These are phyloP conservation scores for Apomyelois bistriatella DNA, from an alignment of 2,888 invertebrate species.

Conservation along the genomic window DNA sequence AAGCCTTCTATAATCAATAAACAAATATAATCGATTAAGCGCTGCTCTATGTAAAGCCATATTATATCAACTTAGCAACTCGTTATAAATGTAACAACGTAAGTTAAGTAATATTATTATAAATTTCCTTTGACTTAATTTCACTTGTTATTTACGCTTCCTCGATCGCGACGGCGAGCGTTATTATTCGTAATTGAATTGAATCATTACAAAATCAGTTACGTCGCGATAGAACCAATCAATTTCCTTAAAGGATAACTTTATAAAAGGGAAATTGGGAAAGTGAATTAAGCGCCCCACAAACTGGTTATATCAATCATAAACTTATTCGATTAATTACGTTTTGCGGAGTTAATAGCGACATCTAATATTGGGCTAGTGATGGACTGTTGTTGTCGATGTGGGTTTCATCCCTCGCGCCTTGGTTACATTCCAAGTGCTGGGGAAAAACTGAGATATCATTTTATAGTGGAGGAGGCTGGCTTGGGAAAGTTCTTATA, in stretches of 20 bases:
- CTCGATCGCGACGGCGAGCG: slow-evolving; percentile 30
- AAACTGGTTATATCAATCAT: slow-evolving; percentile 81
- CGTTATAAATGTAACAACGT: slow-evolving; percentile 8
- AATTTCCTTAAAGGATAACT: slow-evolving; percentile 74
- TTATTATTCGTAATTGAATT: slow-evolving; percentile 54
- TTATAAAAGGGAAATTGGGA: slow-evolving; percentile 76
- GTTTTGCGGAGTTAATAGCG: slow-evolving; percentile 81
- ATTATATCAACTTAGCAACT: background rate
- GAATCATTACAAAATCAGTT: slow-evolving; percentile 63
- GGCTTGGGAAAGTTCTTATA: too few relatives aligned
- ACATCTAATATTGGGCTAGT: slow-evolving; percentile 74
- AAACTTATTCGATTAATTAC: slow-evolving; percentile 81
- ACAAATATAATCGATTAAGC: too few relatives aligned
- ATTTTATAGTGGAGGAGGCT: too few relatives aligned
- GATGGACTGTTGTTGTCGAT: slow-evolving; percentile 32
- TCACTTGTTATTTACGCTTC: slow-evolving; percentile 47
- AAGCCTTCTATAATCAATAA: too few relatives aligned
- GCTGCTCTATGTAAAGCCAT: too few relatives aligned
- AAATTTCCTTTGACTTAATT: slow-evolving; percentile 45
- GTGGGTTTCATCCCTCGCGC: slow-evolving; percentile 19
- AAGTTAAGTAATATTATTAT: slow-evolving; percentile 28
- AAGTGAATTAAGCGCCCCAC: slow-evolving; percentile 78
- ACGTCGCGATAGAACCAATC: slow-evolving; percentile 62
- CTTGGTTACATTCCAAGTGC: too few relatives aligned
- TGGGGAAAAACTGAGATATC: too few relatives aligned